phyloP scores from a whole-genome alignment of 2,113 vertebrate species.

The Bambusicola thoracicus region DNA sequence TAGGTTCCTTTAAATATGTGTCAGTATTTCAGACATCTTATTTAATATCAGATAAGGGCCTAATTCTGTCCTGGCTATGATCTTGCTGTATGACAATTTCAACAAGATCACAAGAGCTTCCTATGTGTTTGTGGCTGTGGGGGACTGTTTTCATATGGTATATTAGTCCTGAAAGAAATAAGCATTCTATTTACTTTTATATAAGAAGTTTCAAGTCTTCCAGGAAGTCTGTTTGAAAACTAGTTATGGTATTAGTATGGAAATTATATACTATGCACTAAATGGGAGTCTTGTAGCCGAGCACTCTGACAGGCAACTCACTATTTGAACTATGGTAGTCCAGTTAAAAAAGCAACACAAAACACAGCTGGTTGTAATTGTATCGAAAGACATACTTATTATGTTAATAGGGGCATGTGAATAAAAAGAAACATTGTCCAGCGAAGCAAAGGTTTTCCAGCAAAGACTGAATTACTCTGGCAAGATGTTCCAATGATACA shows the following conservation, averaged over 20 bases:
- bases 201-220: slow-evolving; percentile 24
- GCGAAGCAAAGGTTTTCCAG: slow-evolving; percentile 36
- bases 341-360: slow-evolving; percentile 44
- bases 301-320: slow-evolving; percentile 23
- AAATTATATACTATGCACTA: slow-evolving; percentile 58
- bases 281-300: slow-evolving; percentile 47
- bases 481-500: neutral
- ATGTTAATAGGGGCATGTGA: slow-evolving; percentile 43
- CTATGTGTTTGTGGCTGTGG: neutral
- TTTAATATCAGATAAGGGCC: neutral
- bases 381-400: slow-evolving; percentile 49
- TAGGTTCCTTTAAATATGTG: neutral
- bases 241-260: slow-evolving; percentile 68
- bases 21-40: neutral
- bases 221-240: slow-evolving; percentile 60
- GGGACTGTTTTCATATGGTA: neutral
- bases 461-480: slow-evolving; percentile 23
- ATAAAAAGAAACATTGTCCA: slow-evolving; percentile 54
- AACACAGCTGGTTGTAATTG: slow-evolving; percentile 67
- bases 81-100: neutral
- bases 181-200: slow-evolving; percentile 13
- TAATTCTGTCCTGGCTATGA: neutral
- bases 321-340: slow-evolving; percentile 45
- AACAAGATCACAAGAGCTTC: neutral
- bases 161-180: slow-evolving; percentile 4